phyloP scores from a whole-genome alignment of 2,888 invertebrate species.

The Hypomecis punctinalis region DNA sequence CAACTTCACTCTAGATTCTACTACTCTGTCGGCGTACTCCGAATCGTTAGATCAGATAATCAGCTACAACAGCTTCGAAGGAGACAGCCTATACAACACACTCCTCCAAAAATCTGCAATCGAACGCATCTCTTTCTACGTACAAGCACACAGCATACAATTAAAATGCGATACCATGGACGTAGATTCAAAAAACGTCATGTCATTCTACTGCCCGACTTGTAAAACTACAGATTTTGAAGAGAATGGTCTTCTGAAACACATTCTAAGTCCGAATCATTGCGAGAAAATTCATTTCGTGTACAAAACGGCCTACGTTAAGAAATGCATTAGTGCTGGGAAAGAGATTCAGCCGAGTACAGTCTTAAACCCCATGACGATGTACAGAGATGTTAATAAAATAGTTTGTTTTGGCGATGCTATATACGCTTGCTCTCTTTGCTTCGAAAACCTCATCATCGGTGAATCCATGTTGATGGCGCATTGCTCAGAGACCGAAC shows the following conservation, averaged over 20 bases:
- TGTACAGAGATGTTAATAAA: conserved; percentile 79
- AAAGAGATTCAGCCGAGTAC: conserved; percentile 79
- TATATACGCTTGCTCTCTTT: conserved; percentile 73
- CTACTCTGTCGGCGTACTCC: conserved; percentile 73
- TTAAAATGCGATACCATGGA: conserved; percentile 60
- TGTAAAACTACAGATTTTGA: conserved; percentile 65
- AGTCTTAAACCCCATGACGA: conserved; percentile 75
- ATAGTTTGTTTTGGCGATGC: conserved; percentile 80
- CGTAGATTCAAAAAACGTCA: conserved; percentile 57
- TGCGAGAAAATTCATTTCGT: conserved; percentile 77
- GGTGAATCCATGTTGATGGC: conserved; percentile 77
- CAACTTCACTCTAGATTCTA: conserved; percentile 72
- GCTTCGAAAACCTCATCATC: conserved; percentile 73
- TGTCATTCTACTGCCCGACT: conserved; percentile 69
- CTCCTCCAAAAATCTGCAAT: conserved; percentile 72
- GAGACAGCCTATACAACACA: conserved; percentile 58
- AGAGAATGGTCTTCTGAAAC: conserved; percentile 67
- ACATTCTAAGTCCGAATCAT: conserved; percentile 69
- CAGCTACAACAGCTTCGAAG: conserved; percentile 76
- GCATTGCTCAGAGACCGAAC: conserved; percentile 65
- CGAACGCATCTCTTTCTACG: conserved; percentile 76
- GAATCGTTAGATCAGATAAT: conserved; percentile 74
- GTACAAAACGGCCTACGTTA: conserved; percentile 79
- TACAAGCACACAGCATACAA: conserved; percentile 77
- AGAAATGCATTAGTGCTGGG: conserved; percentile 69